phyloP scores from a whole-genome alignment of 37 sponge, comb jelly and placozoan genomes.

The Hormiphora californensis region DNA sequence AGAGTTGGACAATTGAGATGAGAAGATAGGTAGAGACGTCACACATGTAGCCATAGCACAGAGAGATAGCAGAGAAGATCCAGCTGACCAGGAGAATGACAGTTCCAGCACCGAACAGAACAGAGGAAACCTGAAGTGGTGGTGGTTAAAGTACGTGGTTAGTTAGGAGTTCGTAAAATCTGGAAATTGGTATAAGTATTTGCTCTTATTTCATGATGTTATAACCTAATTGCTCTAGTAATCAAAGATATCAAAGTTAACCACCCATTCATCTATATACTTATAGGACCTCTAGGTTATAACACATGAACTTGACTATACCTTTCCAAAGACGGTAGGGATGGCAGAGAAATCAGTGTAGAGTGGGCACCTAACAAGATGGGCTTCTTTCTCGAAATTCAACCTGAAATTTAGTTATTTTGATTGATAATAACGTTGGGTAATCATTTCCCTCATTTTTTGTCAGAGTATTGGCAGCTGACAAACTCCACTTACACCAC shows the following conservation, averaged over 20 bases:
- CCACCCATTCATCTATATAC: no score
- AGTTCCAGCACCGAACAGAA: conserved; percentile 36
- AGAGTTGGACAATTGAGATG: conserved; percentile 27
- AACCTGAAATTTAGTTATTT: not conserved
- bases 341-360: not conserved
- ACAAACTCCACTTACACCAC: not conserved
- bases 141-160: not conserved
- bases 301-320: no score
- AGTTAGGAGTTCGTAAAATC: no score
- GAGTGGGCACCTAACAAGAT: conserved; percentile 30
- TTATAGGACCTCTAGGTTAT: no score
- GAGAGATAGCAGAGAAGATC: conserved; percentile 13
- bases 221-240: no score
- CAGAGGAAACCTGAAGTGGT: not conserved
- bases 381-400: not conserved
- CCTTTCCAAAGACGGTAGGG: no score
- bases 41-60: conserved; percentile 37
- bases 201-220: no score
- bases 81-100: not conserved
- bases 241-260: no score
- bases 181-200: no score
- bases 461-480: not conserved
- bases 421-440: not conserved
- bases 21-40: conserved; percentile 51
- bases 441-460: not conserved